Evolutionary conservation across 2,888 invertebrate species (phyloP), one percentile per base, ranked within the genome.

Genomic region (Aphodius sticticus): DNA sequence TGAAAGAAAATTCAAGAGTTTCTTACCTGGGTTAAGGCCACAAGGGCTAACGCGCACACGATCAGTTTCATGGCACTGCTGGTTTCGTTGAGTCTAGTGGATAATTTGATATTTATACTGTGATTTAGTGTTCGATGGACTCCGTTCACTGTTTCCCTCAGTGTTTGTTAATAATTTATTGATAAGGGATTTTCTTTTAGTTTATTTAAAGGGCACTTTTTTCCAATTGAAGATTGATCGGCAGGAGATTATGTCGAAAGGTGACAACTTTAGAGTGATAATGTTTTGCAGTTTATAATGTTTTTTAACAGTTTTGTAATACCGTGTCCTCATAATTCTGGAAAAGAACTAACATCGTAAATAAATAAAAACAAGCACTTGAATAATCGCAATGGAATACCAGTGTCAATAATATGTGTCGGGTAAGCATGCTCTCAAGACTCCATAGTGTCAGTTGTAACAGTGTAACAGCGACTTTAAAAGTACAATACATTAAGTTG

Each of bases 51-150:
- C 2, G 37, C 36, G 35, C 74, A 35, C 2, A 35, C 74, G 14
- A 74, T 7, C 37, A 74, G 26, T 37, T 74, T 74, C 74, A 74
- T 74, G 74, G 37, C 26, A 36, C n/a, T 77, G 16, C 12, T 53
- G 12, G 7, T 53, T 1, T 53, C 2, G 53, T 12, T 26, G 1
- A 26, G 2, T 26, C 7, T 53, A 53, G 53, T 12, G 7, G 12
- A 53, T 12, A 53, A 53, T 53, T 53, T 7, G 12, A 1, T n/a
- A 53, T 53, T 53, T 53, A 53, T 53, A 53, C 1, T 53, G 53
- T 53, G 6, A 5, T 53, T 7, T 12, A 5, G 53, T 53, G 53
- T 53, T 53, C 53, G 53, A 53, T 12, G 53, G 12, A 3, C 2
- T 9, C 1, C 53, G 9, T 12, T 26, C 26, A 26, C 2, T 7